Conservation (phyloP, 2,888 invertebrate species). For the Drosophila formosana region DNA sequence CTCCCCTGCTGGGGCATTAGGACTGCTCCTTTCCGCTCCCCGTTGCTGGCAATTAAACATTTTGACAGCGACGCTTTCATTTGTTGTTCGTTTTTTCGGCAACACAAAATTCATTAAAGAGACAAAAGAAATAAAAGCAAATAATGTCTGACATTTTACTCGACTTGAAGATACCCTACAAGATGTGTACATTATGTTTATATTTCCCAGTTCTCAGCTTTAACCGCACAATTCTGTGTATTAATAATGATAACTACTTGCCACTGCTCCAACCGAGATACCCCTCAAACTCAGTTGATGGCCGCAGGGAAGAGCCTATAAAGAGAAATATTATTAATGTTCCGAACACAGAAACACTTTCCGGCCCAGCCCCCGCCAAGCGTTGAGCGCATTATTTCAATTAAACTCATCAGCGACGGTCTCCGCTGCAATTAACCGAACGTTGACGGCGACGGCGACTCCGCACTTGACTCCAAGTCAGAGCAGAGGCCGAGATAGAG, state of each 20-base stretch:
- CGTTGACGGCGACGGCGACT: constrained; percentile 42
- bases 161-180: background rate
- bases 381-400: constrained; percentile 74
- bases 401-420: constrained; percentile 77
- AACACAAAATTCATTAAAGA: constrained; percentile 66
- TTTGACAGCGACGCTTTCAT: constrained; percentile 55
- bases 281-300: background rate
- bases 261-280: background rate
- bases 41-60: constrained; percentile 66
- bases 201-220: background rate
- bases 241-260: background rate
- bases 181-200: background rate
- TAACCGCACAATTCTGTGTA: background rate
- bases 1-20: constrained; percentile 11
- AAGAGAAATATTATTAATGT: constrained; percentile 76
- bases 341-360: constrained; percentile 52
- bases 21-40: constrained; percentile 23
- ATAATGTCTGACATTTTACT: background rate
- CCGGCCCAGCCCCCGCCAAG: constrained; percentile 50
- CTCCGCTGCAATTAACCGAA: constrained; percentile 72
- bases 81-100: constrained; percentile 40
- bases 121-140: constrained; percentile 26
- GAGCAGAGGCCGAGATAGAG: background rate
- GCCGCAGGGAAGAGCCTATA: constrained; percentile 10
- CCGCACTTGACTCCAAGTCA: constrained; percentile 69